Evolutionary conservation across 2,797 vertebrate genomes (phyloP), one percentile per base, ranked within the genome.

Genomic region (Distichodus sexfasciatus): DNA sequence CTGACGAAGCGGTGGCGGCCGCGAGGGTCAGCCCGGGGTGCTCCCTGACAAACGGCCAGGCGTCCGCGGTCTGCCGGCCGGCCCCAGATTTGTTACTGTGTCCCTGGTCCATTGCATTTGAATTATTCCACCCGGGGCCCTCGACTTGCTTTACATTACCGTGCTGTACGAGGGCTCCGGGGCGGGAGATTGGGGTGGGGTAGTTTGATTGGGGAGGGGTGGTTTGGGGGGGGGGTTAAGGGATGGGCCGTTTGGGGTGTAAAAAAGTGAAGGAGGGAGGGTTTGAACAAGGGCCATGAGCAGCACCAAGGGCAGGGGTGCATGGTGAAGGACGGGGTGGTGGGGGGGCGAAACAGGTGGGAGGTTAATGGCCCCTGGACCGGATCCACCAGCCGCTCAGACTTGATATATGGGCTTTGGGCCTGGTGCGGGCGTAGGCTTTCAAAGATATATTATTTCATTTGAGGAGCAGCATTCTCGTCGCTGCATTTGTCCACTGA

Each of bases 361-460:
- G 94, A 97, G 96, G 96, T 98, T 99, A 99, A 98, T 98, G 94
- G 96, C 91, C 93, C 78, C 93, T 94, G 94, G 94, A 96, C 94
- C 93, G 90, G 93, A 96, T 95, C 94, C 95, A 94, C 94, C 91
- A 95, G 94, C 93, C 94, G 92, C 92, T 94, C 94, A 89, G 93
- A 90, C 90, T 94, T 99, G 97, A 99, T 99, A 94, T 98, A 99
- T 98, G 94, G 95, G 91, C 91, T 90, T 90, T 78, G 85, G 91
- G 92, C 91, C 92, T 86, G 92, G 93, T 89, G 93, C 91, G 90
- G 94, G 95, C 95, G 93, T 94, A 94, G 94, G 94, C 94, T 98
- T 98, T 98, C 95, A 97, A 96, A 99, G 97, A 99, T 99, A 99
- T 99, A 99, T 99, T 98, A 99, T 98, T 99, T 98, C 96, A 98